Evolutionary conservation across 2,797 vertebrate species (phyloP).

Genomic region (Gastrophryne carolinensis): DNA sequence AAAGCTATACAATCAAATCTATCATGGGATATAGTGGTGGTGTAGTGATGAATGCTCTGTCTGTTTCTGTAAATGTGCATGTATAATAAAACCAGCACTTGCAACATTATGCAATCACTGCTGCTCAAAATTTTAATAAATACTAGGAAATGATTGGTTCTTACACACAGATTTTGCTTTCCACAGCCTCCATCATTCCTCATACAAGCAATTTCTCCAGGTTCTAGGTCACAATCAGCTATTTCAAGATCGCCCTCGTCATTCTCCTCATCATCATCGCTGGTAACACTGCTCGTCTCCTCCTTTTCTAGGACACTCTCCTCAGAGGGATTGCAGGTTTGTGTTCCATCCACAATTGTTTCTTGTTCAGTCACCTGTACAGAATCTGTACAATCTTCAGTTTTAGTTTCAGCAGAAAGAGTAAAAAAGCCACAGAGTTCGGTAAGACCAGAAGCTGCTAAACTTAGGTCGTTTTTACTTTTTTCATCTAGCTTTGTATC

Average conservation of each 20-base stretch:
- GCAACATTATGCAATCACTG: constrained; percentile 35
- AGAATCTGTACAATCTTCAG: constrained; percentile 37
- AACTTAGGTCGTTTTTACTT: constrained; percentile 38
- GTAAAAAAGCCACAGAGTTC: constrained; percentile 24
- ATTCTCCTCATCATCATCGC: constrained; percentile 60
- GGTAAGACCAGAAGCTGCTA: constrained; percentile 19
- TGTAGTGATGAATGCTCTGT: constrained; percentile 49
- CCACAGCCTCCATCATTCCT: constrained; percentile 60
- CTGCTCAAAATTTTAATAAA: constrained; percentile 38
- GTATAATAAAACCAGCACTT: constrained; percentile 43
- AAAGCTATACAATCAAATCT: constrained; percentile 51
- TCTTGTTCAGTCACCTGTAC: constrained; percentile 34
- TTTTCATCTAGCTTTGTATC: constrained; percentile 54
- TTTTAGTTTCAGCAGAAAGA: constrained; percentile 30
- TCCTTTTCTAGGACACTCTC: constrained; percentile 53
- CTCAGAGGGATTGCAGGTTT: constrained; percentile 51
- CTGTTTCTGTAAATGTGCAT: constrained; percentile 45
- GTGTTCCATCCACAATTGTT: neutral
- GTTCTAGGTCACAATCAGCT: constrained; percentile 71
- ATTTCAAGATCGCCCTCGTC: constrained; percentile 68
- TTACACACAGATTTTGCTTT: constrained; percentile 59
- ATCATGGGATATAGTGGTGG: constrained; percentile 47
- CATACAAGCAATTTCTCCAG: constrained; percentile 72
- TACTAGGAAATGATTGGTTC: constrained; percentile 38
- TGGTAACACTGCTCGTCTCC: constrained; percentile 61